Evolutionary conservation across 2,888 invertebrate species (phyloP), one percentile per base, ranked within the genome.

Genomic region (Pseudococcus jackbeardsleyi): DNA sequence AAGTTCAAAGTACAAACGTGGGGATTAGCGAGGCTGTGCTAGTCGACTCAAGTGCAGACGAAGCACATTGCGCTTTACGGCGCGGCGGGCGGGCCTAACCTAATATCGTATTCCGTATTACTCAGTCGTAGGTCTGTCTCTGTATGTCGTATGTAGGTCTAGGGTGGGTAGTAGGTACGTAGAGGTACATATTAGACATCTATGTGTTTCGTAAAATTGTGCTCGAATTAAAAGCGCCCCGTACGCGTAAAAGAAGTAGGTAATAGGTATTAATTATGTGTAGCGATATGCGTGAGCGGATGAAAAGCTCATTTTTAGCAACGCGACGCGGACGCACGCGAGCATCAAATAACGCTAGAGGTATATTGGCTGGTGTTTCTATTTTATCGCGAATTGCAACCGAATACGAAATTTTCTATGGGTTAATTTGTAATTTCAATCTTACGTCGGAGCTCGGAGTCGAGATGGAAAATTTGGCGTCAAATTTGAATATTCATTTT

Each of bases 321-420:
- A n/a, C n/a, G n/a, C n/a, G n/a, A n/a, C n/a, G n/a, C n/a, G n/a
- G 59, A 59, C 6, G 7, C 59, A 59, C 59, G 59, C 59, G 59
- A 59, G 19, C 59, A 19, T 59, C 5, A 59, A 59, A 59, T 59
- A 19, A 59, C 19, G 19, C 9, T 33, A n/a, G n/a, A n/a, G 3
- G 6, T 59, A 19, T 59, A 59, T 59, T 9, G 19, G 19, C 9
- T 8, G 9, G n/a, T 0, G n/a, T 59, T 19, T 59, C 59, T 19
- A 19, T 59, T n/a, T 59, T 59, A 5, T n/a, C 59, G n/a, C 19
- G 6, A 59, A 59, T 59, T 59, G 59, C 59, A 19, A 59, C 59
- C 7, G 68, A 72, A 72, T 72, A 72, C 68, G 68, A 72, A 72
- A 72, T 72, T 72, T 72, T 26, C 26, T 33, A 54, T 64, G 1